phyloP scores from a whole-genome alignment of 2,888 invertebrate species.

The Cephus nigrinus region DNA sequence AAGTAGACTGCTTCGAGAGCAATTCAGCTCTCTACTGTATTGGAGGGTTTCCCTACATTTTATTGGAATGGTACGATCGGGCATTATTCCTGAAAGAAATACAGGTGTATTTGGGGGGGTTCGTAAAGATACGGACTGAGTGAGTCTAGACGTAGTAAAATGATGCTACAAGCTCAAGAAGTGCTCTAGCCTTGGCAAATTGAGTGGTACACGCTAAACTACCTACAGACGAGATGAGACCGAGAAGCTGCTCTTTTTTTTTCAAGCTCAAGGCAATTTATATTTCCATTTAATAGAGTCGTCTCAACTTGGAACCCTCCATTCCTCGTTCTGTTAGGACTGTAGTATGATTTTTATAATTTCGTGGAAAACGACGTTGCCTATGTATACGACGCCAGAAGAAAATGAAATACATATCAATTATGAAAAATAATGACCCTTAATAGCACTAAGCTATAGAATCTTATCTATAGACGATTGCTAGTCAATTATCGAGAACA shows the following conservation, averaged over 20 bases:
- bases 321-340: not conserved
- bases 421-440: not conserved
- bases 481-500: too few species aligned
- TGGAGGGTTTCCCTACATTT: not conserved
- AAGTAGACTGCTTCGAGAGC: not conserved
- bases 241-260: not conserved
- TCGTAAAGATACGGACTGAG: constrained; percentile 36
- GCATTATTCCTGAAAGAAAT: constrained; percentile 17
- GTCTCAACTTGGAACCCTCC: not conserved
- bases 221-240: not conserved
- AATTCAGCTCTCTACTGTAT: not conserved
- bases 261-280: not conserved
- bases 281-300: not conserved
- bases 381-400: not conserved
- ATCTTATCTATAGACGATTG: too few species aligned
- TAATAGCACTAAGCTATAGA: too few species aligned
- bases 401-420: not conserved
- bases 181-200: constrained; percentile 9
- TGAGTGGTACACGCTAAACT: not conserved
- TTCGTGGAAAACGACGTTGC: not conserved
- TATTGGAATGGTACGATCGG: not conserved
- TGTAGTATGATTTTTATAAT: not conserved
- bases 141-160: constrained; percentile 41
- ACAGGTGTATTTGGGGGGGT: constrained; percentile 37
- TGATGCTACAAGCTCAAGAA: constrained; percentile 22